Evolutionary conservation across 2,888 invertebrate species (phyloP).

Genomic region (Drepanosiphum platanoidis): DNA sequence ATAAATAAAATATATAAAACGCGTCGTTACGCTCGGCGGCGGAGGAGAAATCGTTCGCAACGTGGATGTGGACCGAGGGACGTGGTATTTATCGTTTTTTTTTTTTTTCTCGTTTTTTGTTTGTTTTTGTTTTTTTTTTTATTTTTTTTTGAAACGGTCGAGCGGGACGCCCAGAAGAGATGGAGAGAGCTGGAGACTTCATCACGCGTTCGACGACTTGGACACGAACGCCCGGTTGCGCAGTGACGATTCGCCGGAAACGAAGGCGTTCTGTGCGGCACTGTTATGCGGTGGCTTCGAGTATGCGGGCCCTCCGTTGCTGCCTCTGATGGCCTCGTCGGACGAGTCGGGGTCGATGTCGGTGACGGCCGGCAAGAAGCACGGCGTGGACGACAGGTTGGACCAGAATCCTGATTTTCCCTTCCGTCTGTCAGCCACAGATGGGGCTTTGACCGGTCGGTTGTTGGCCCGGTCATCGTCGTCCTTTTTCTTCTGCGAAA

Average conservation of each 20-base stretch:
- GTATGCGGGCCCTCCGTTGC: slow-evolving; percentile 57
- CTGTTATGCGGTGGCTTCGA: slow-evolving; percentile 46
- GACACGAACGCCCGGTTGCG: slow-evolving; percentile 63
- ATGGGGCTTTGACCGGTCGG: neutral
- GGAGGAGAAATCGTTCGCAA: neutral
- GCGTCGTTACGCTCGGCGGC: neutral
- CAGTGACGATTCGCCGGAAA: slow-evolving; percentile 61
- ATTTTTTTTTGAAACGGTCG: neutral
- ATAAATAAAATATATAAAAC: neutral
- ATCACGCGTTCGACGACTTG: slow-evolving; percentile 44
- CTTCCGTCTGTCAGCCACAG: neutral
- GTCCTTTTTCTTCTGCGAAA: slow-evolving; percentile 52
- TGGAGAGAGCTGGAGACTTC: neutral
- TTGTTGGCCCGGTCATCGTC: slow-evolving; percentile 31
- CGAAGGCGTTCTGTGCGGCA: slow-evolving; percentile 52
- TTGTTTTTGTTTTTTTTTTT: too few relatives aligned
- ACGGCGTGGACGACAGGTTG: slow-evolving; percentile 53
- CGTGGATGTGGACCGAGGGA: too few relatives aligned
- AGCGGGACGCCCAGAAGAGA: neutral
- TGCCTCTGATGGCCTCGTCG: neutral
- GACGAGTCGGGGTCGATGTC: slow-evolving; percentile 45
- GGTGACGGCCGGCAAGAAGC: slow-evolving; percentile 63
- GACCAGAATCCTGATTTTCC: slow-evolving; percentile 43
- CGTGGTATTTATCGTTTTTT: too few relatives aligned
- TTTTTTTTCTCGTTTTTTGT: too few relatives aligned